Percentiles rank a stretch among this genome's conserved stretches.
Conservation (phyloP, 2,888 invertebrate genomes). For the Leptinotarsa juncta region DNA sequence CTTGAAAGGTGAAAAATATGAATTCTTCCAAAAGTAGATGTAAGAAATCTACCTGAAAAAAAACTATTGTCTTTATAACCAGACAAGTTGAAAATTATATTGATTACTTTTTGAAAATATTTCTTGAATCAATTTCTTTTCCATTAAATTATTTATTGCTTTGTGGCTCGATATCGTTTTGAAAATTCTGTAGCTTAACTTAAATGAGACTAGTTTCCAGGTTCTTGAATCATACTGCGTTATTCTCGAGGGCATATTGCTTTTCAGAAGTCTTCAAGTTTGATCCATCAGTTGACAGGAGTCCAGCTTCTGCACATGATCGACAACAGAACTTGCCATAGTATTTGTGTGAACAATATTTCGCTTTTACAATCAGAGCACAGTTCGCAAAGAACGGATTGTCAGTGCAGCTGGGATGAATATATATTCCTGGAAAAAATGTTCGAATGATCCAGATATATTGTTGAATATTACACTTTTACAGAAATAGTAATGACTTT, state of each 20-base stretch:
- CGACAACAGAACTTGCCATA: slow-evolving; percentile 95
- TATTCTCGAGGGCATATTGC: slow-evolving; percentile 54
- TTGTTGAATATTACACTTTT: neutral
- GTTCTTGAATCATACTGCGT: slow-evolving; percentile 50
- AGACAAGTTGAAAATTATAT: no score
- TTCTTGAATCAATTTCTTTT: no score
- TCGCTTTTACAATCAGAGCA: slow-evolving; percentile 84
- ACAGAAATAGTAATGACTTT: no score
- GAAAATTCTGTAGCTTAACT: slow-evolving; percentile 33
- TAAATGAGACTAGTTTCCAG: slow-evolving; percentile 51
- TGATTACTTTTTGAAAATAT: no score
- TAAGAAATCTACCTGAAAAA: no score
- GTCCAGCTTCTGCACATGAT: slow-evolving; percentile 90
- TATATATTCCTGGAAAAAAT: slow-evolving; percentile 71
- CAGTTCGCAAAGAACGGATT: slow-evolving; percentile 92
- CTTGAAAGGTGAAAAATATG: no score
- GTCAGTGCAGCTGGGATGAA: slow-evolving; percentile 87
- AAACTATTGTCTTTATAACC: no score
- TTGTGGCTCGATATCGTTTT: slow-evolving; percentile 7
- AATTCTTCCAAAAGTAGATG: neutral
- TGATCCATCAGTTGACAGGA: slow-evolving; percentile 70
- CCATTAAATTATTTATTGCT: no score
- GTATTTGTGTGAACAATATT: slow-evolving; percentile 88
- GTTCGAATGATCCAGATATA: neutral
- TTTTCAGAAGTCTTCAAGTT: slow-evolving; percentile 61